These are phyloP conservation scores for Boloria selene DNA, from an alignment of 2,888 invertebrate genomes.

Conservation along the genomic window DNA sequence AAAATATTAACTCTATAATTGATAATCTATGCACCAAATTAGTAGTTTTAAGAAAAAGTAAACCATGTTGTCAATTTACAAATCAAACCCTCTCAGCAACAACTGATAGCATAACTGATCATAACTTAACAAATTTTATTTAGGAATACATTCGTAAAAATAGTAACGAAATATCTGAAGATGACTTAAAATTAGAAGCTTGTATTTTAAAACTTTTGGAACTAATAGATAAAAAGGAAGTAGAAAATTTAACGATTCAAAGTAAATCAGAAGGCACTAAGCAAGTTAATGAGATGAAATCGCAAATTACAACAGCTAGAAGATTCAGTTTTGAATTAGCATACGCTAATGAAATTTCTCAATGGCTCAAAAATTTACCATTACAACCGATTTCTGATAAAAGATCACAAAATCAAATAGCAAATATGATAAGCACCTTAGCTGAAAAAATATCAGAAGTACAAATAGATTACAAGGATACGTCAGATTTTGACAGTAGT, in stretches of 20 bases:
- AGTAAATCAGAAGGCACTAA: slow-evolving; percentile 49
- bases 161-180: slow-evolving; percentile 53
- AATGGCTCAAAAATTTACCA: slow-evolving; percentile 63
- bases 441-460: slow-evolving; percentile 53
- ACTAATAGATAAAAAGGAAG: slow-evolving; percentile 54
- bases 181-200: slow-evolving; percentile 56
- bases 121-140: slow-evolving; percentile 55
- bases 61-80: slow-evolving; percentile 7
- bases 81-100: slow-evolving; percentile 13
- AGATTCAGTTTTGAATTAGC: slow-evolving; percentile 51
- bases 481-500: slow-evolving; percentile 42
- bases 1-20: slow-evolving; percentile 13
- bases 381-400: slow-evolving; percentile 46
- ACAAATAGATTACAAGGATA: slow-evolving; percentile 35
- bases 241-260: slow-evolving; percentile 42
- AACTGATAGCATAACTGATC: slow-evolving; percentile 32
- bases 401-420: slow-evolving; percentile 43
- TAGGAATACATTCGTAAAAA: slow-evolving; percentile 54
- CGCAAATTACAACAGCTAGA: slow-evolving; percentile 48
- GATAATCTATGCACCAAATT: slow-evolving; percentile 25
- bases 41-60: neutral
- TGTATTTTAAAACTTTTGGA: slow-evolving; percentile 54
- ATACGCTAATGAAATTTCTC: slow-evolving; percentile 59
- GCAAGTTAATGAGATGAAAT: slow-evolving; percentile 45
- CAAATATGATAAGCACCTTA: slow-evolving; percentile 54